Percentiles rank a stretch among this genome's conserved stretches.
Conservation (phyloP, 2,113 vertebrate genomes). For the Globicephala melas region DNA sequence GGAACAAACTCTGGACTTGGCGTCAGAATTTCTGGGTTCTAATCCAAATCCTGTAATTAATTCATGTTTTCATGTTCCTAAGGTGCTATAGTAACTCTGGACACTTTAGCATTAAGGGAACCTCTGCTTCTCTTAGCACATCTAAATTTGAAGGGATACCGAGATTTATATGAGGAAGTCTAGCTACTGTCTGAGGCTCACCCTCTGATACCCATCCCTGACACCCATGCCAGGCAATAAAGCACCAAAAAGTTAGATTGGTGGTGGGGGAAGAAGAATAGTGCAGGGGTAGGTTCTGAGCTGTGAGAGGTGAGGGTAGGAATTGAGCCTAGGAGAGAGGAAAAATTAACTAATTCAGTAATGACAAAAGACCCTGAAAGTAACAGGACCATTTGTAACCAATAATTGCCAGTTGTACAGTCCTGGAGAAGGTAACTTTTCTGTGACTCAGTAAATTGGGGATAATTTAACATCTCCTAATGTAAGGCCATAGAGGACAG, state of each 20-base stretch:
- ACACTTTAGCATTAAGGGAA: background rate
- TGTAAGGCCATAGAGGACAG: background rate
- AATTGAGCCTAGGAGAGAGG: background rate
- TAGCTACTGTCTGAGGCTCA: background rate
- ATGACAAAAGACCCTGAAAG: no score
- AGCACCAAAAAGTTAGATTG: background rate
- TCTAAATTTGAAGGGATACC: background rate
- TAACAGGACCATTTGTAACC: background rate
- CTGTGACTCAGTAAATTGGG: background rate
- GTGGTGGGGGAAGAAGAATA: background rate
- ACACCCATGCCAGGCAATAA: background rate
- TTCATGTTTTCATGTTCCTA: background rate
- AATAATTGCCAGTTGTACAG: background rate
- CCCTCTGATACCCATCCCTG: no score
- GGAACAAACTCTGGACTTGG: background rate
- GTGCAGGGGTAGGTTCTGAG: background rate
- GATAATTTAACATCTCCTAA: background rate
- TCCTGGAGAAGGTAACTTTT: background rate
- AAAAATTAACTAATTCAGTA: background rate
- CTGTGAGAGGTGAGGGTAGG: background rate
- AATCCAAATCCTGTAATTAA: background rate
- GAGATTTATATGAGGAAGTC: background rate
- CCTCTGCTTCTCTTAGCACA: background rate
- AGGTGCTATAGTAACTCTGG: background rate
- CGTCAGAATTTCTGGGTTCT: background rate